Conservation (phyloP, 2,797 vertebrate genomes). For the Cetoscarus ocellatus region DNA sequence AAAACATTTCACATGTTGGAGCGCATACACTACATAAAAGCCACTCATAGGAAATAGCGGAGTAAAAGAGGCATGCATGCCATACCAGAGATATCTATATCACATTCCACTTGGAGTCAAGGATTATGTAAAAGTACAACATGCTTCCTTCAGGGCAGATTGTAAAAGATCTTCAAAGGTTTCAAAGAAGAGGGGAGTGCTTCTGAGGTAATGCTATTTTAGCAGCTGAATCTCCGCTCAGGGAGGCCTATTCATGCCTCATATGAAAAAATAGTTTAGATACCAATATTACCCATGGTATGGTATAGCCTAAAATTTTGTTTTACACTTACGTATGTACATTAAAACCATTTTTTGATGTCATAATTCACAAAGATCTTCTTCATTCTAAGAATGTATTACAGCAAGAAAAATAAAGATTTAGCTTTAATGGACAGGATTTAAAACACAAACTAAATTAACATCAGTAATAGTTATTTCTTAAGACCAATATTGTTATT, state of each 20-base stretch:
- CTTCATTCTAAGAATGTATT: no score
- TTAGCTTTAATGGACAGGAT: no score
- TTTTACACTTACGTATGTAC: no score
- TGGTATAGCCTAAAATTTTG: no score
- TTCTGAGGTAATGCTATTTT: not conserved
- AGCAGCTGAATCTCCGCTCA: not conserved
- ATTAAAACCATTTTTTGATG: no score
- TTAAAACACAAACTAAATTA: no score
- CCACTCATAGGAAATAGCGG: not conserved
- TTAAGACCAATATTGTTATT: no score
- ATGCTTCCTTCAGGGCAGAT: constrained; percentile 3
- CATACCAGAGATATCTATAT: not conserved
- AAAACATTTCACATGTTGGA: not conserved
- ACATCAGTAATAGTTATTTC: no score
- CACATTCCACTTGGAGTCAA: not conserved
- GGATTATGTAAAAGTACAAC: not conserved
- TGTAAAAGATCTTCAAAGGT: not conserved
- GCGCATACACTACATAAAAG: not conserved
- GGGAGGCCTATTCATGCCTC: not conserved
- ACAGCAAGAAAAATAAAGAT: no score
- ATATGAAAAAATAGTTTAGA: no score
- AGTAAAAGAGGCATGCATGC: not conserved
- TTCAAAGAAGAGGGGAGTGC: not conserved
- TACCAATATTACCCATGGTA: no score
- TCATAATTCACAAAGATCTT: no score